These are phyloP conservation scores for Phalloptychus januarius DNA, from an alignment of 2,797 vertebrate genomes.

Conservation along the genomic window DNA sequence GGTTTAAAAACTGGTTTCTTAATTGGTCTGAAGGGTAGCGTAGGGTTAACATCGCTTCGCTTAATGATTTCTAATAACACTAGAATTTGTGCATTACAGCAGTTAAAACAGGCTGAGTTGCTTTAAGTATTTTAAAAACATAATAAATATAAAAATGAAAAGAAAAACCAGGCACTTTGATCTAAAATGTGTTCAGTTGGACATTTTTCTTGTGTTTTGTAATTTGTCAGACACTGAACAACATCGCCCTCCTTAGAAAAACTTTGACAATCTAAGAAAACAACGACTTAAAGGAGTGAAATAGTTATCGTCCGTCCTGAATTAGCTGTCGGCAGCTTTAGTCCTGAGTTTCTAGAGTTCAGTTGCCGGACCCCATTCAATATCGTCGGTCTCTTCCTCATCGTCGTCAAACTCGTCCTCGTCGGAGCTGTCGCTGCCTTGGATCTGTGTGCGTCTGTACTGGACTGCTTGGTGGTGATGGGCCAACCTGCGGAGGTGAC, in stretches of 20 bases:
- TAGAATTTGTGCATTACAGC: constrained; percentile 29
- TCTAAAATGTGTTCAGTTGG: constrained; percentile 16
- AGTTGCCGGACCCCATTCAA: constrained; percentile 94
- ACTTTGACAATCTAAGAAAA: constrained; percentile 17
- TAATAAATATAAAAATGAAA: constrained; percentile 29
- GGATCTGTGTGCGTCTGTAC: constrained; percentile 87
- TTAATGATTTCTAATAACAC: constrained; percentile 33
- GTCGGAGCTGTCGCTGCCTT: constrained; percentile 86
- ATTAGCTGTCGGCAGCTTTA: background rate
- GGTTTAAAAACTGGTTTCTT: constrained; percentile 8
- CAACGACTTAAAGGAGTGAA: constrained; percentile 17
- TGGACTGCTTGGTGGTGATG: constrained; percentile 86
- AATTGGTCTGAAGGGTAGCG: background rate
- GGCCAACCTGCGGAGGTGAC: constrained; percentile 77
- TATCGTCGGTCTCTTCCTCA: constrained; percentile 75
- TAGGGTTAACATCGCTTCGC: constrained; percentile 1
- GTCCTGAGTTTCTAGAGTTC: constrained; percentile 82
- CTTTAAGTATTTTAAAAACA: constrained; percentile 43
- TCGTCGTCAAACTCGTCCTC: constrained; percentile 54
- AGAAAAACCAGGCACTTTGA: constrained; percentile 45
- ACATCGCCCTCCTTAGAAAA: constrained; percentile 3
- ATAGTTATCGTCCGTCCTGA: background rate
- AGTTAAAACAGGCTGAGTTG: constrained; percentile 21
- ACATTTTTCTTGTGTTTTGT: background rate
- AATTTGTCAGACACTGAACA: background rate